Percentiles rank a stretch among this genome's conserved stretches.
Evolutionary conservation across 2,888 invertebrate species (phyloP).

Genomic region (Nezara viridula): DNA sequence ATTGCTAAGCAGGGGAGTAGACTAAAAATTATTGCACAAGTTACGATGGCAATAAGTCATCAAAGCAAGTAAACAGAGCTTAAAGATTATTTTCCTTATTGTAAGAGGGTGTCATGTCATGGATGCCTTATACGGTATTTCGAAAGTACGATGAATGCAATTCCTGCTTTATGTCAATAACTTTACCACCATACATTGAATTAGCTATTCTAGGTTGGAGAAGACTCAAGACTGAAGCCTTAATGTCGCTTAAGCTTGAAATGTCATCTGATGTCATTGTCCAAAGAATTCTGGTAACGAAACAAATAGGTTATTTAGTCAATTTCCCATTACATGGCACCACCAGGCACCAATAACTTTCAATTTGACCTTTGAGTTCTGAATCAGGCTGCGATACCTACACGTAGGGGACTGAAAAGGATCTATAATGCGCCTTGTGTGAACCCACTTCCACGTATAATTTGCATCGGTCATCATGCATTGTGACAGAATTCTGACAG

Average conservation of each 20-base stretch:
- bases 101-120: no score
- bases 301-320: background rate
- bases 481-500: background rate
- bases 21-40: no score
- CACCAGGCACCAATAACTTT: background rate
- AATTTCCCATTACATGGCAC: background rate
- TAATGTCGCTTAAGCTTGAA: background rate
- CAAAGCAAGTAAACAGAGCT: no score
- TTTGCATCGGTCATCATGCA: background rate
- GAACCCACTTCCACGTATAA: background rate
- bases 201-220: no score
- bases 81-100: no score
- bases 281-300: background rate
- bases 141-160: background rate
- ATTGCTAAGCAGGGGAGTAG: no score
- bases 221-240: background rate
- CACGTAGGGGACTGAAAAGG: background rate
- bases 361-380: background rate
- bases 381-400: background rate
- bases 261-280: background rate
- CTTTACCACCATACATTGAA: no score
- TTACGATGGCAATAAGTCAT: no score
- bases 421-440: background rate
- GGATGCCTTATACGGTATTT: no score
- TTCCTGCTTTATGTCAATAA: background rate